These are phyloP conservation scores for Pseudochirops corinnae DNA, from an alignment of 2,797 vertebrate species.

Conservation along the genomic window DNA sequence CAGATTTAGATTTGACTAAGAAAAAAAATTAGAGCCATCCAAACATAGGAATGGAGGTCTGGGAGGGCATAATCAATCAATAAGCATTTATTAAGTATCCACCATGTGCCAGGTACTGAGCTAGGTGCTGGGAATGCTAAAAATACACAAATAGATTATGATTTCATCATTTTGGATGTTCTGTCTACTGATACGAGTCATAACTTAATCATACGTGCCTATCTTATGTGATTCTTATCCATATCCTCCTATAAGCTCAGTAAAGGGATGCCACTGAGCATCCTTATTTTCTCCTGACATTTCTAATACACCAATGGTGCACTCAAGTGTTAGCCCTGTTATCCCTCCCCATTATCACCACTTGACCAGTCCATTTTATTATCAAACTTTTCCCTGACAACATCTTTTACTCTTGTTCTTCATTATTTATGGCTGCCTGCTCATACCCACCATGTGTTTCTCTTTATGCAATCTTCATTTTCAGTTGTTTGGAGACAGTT, in stretches of 20 bases:
- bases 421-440: background rate
- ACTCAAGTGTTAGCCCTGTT: background rate
- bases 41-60: background rate
- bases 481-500: background rate
- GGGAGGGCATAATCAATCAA: background rate
- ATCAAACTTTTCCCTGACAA: background rate
- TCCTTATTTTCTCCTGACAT: background rate
- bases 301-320: background rate
- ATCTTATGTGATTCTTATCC: background rate
- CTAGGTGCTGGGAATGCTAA: background rate
- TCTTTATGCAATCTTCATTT: background rate
- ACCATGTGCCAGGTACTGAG: background rate
- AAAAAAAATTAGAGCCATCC: background rate
- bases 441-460: background rate
- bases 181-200: background rate
- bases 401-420: background rate
- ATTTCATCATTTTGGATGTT: background rate
- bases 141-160: background rate
- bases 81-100: background rate
- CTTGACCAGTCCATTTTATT: background rate
- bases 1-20: background rate
- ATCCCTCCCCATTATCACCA: background rate
- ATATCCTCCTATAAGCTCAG: background rate
- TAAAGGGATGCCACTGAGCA: background rate
- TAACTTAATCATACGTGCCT: background rate